A percentile compares a stretch with the other conserved stretches of the same genome.
phyloP scores from a whole-genome alignment of 1,140 invertebrate genomes.

The Lepidurus arcticus region DNA sequence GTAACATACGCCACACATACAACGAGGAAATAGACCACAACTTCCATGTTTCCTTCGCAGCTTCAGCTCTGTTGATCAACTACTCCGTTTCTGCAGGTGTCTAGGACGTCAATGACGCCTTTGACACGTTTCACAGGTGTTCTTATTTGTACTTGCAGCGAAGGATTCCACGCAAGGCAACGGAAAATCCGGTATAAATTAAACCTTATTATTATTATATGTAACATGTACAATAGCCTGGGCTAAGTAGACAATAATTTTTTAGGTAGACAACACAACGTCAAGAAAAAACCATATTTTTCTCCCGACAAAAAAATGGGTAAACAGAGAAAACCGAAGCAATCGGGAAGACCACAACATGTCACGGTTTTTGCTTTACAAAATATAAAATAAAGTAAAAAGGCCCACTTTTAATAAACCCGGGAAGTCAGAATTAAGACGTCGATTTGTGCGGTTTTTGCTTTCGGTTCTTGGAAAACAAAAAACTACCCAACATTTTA shows the following conservation, averaged over 20 bases:
- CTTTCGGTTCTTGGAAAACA: neutral
- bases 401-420: neutral
- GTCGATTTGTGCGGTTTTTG: neutral
- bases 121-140: neutral
- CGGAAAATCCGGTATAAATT: neutral
- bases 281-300: neutral
- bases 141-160: neutral
- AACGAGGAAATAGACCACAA: neutral
- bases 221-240: neutral
- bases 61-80: neutral
- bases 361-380: neutral
- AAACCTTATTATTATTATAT: conserved; percentile 16
- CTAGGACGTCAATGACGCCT: neutral
- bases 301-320: neutral
- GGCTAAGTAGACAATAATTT: conserved; percentile 2
- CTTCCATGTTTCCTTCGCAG: neutral
- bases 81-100: neutral
- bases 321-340: neutral
- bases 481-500: neutral
- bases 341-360: neutral
- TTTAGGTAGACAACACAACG: neutral
- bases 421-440: neutral
- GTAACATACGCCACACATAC: neutral
- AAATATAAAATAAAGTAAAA: neutral
- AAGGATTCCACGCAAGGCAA: neutral